These are phyloP conservation scores for Hypomecis punctinalis DNA, from an alignment of 2,888 invertebrate genomes.

Conservation along the genomic window DNA sequence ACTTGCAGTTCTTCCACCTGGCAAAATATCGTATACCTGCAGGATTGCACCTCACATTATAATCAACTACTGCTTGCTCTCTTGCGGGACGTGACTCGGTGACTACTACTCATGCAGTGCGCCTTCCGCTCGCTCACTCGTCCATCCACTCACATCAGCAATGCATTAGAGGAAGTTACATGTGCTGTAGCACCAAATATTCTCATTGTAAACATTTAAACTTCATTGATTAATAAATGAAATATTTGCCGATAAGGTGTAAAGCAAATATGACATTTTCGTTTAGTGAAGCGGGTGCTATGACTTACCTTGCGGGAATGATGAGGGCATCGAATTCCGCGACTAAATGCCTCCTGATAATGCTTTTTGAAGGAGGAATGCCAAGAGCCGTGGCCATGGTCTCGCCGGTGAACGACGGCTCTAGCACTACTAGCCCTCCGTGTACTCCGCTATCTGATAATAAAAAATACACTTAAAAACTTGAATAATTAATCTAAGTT, in stretches of 20 bases:
- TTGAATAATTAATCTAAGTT: too few relatives aligned
- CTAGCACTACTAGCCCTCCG: slow-evolving; percentile 96
- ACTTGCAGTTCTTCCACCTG: slow-evolving; percentile 93
- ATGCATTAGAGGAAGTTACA: slow-evolving; percentile 27
- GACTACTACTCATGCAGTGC: slow-evolving; percentile 46
- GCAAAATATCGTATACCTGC: slow-evolving; percentile 93
- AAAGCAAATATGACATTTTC: slow-evolving; percentile 61
- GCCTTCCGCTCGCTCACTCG: slow-evolving; percentile 30
- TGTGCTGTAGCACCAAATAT: slow-evolving; percentile 27
- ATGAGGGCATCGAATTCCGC: slow-evolving; percentile 96
- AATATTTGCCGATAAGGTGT: slow-evolving; percentile 37
- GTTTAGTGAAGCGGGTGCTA: not conserved
- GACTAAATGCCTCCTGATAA: slow-evolving; percentile 95
- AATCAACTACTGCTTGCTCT: slow-evolving; percentile 81
- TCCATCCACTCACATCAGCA: slow-evolving; percentile 27
- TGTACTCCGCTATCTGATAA: slow-evolving; percentile 95
- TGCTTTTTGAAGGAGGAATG: slow-evolving; percentile 96
- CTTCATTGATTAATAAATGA: slow-evolving; percentile 25
- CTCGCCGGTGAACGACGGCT: slow-evolving; percentile 97
- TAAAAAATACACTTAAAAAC: slow-evolving; percentile 2
- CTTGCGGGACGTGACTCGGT: slow-evolving; percentile 58
- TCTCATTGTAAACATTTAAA: slow-evolving; percentile 20
- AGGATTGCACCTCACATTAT: slow-evolving; percentile 85
- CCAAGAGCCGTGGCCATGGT: slow-evolving; percentile 97
- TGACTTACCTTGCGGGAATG: slow-evolving; percentile 93